Percentiles rank a stretch among this genome's conserved stretches.
Conservation (phyloP, 1,140 invertebrate genomes). For the Neodiprion pinetum region DNA sequence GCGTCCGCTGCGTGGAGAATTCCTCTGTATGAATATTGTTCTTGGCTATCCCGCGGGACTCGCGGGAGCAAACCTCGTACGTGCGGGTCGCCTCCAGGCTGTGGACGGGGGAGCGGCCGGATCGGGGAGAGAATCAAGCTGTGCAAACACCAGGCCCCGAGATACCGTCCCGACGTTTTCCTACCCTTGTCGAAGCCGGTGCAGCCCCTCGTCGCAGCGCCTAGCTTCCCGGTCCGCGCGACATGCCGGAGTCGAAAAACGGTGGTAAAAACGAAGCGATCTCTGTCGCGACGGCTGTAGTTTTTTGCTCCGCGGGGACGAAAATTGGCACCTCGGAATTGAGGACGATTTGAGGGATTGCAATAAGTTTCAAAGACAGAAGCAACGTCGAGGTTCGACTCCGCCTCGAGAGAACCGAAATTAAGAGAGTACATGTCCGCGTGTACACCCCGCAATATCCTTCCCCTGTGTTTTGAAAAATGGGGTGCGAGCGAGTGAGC, state of each 20-base stretch:
- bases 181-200: conserved; percentile 19
- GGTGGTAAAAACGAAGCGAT: not conserved
- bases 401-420: too few relatives aligned
- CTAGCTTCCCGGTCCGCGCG: not conserved
- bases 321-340: not conserved
- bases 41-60: conserved; percentile 47
- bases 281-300: too few relatives aligned
- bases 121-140: conserved; percentile 60
- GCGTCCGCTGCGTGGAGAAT: conserved; percentile 14
- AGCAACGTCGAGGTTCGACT: too few relatives aligned
- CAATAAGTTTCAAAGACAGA: too few relatives aligned
- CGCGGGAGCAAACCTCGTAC: conserved; percentile 43
- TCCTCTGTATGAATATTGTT: conserved; percentile 46
- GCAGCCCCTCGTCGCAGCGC: conserved; percentile 17
- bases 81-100: conserved; percentile 14
- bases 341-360: too few relatives aligned
- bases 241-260: conserved; percentile 7
- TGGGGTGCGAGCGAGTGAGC: too few relatives aligned
- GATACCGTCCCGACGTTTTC: conserved; percentile 51
- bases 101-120: conserved; percentile 25
- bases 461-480: too few relatives aligned
- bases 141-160: conserved; percentile 61
- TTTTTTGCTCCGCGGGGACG: conserved; percentile 18
- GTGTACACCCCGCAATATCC: too few relatives aligned
- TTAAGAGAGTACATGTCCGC: too few relatives aligned